A percentile compares a stretch with the other conserved stretches of the same genome.
These are phyloP conservation scores for Boleophthalmus pectinirostris DNA, from an alignment of 2,113 vertebrate species.

Conservation along the genomic window DNA sequence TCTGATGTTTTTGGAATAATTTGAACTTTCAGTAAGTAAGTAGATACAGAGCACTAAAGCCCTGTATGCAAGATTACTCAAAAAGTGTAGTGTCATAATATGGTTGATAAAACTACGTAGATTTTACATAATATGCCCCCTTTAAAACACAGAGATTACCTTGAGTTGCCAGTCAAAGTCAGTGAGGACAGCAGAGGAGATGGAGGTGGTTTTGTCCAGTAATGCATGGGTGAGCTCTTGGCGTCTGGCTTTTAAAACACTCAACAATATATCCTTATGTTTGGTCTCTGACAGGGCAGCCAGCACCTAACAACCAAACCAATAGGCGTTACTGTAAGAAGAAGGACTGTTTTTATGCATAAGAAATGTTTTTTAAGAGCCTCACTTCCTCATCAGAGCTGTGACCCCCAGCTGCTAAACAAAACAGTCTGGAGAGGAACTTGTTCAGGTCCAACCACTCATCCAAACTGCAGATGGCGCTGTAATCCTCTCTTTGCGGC, in stretches of 20 bases:
- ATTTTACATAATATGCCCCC: no score
- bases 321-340: neutral
- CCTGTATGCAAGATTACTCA: no score
- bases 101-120: no score
- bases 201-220: constrained; percentile 81
- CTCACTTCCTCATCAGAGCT: constrained; percentile 84
- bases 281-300: constrained; percentile 76
- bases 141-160: constrained; percentile 63
- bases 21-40: no score
- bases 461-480: constrained; percentile 77
- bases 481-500: constrained; percentile 81
- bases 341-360: neutral
- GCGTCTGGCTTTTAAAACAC: constrained; percentile 81
- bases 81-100: no score
- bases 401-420: constrained; percentile 76
- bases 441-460: constrained; percentile 85
- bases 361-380: neutral
- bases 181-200: constrained; percentile 86
- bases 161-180: constrained; percentile 98
- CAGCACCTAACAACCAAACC: constrained; percentile 70
- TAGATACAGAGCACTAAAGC: no score
- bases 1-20: no score
- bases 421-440: constrained; percentile 73
- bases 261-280: constrained; percentile 73
- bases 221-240: constrained; percentile 84